Conservation (phyloP, 2,113 vertebrate species). For the Rostratula benghalensis region DNA sequence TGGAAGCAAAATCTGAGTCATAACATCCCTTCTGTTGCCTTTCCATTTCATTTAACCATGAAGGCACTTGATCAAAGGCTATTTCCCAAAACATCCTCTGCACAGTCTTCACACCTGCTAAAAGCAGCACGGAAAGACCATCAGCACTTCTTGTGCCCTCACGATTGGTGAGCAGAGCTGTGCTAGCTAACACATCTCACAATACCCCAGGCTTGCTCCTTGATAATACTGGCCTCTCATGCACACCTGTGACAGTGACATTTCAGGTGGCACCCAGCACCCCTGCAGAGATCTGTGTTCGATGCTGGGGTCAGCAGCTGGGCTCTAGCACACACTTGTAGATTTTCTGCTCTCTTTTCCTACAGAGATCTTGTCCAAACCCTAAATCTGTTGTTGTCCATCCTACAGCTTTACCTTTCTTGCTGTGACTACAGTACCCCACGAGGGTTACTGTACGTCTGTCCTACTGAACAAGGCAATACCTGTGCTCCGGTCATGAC, state of each 20-base stretch:
- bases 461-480: not conserved
- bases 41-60: not conserved
- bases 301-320: not conserved
- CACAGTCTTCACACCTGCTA: not conserved
- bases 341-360: not conserved
- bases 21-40: not conserved
- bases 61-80: not conserved
- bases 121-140: not conserved
- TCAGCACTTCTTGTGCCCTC: not conserved
- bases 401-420: not conserved
- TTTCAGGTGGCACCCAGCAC: not conserved
- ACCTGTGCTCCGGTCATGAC: not conserved
- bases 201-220: not conserved
- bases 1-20: not conserved
- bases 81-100: not conserved
- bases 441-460: fast-evolving
- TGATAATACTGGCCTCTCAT: not conserved
- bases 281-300: not conserved
- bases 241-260: fast-evolving
- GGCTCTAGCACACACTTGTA: not conserved
- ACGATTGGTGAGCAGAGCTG: not conserved
- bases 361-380: not conserved
- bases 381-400: not conserved
- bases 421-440: not conserved
- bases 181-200: not conserved